Conservation (phyloP, 2,888 invertebrate genomes). For the Incurvaria masculella region DNA sequence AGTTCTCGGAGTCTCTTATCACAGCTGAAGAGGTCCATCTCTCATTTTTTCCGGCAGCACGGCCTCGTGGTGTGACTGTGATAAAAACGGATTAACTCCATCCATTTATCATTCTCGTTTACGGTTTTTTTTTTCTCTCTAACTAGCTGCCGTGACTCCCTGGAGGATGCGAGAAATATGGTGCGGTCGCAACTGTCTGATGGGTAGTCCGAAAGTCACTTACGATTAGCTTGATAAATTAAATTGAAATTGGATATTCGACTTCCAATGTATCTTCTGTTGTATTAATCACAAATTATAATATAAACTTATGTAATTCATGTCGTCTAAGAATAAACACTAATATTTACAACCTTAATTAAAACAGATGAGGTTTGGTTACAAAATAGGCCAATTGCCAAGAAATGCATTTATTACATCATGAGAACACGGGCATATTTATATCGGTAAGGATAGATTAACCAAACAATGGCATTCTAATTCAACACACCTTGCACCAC, state of each 20-base stretch:
- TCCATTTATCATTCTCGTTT: conserved; percentile 50
- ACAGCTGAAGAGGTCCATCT: conserved; percentile 37
- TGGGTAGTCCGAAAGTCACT: too few species aligned
- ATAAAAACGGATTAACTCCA: conserved; percentile 51
- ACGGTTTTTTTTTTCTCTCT: conserved; percentile 36
- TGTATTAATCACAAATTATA: too few species aligned
- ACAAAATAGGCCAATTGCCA: too few species aligned
- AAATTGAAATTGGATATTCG: not conserved
- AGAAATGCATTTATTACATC: too few species aligned
- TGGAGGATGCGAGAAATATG: not conserved
- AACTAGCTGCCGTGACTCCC: not conserved
- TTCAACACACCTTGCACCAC: conserved; percentile 14
- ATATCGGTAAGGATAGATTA: too few species aligned
- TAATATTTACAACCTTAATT: too few species aligned
- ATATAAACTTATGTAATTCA: too few species aligned
- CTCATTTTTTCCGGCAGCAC: conserved; percentile 51
- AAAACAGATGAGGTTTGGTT: too few species aligned
- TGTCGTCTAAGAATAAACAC: too few species aligned
- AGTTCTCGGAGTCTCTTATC: conserved; percentile 42
- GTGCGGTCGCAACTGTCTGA: not conserved
- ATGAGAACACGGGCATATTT: too few species aligned
- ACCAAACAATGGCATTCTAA: not conserved
- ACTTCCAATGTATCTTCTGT: too few species aligned
- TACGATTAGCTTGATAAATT: not conserved
- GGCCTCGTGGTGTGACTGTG: conserved; percentile 27